Percentiles rank a stretch among this genome's conserved stretches.
Conservation (phyloP, 2,797 vertebrate species). For the Squalus acanthias region DNA sequence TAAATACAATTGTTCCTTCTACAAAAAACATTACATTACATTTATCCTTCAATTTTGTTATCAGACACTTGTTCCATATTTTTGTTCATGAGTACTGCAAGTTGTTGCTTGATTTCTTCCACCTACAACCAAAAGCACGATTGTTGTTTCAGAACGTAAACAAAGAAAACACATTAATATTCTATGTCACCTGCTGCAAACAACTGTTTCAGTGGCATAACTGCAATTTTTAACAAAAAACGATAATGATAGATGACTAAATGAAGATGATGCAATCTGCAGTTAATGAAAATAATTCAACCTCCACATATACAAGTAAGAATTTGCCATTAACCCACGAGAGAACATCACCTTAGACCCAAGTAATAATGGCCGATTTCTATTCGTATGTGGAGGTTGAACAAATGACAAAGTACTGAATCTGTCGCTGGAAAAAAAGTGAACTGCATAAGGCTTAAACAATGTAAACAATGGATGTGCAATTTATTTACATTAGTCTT, state of each 20-base stretch:
- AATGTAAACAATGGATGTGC: not conserved
- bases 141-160: not conserved
- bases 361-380: not conserved
- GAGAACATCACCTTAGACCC: not conserved
- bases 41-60: slow-evolving; percentile 6
- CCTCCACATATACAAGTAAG: not conserved
- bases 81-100: slow-evolving; percentile 27
- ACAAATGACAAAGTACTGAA: not conserved
- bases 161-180: not conserved
- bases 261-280: not conserved
- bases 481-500: not conserved
- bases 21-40: not conserved
- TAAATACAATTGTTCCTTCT: not conserved
- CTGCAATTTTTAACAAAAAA: not conserved
- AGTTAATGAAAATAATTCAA: not conserved
- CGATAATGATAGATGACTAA: not conserved
- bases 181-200: not conserved
- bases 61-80: not conserved
- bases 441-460: not conserved
- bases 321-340: not conserved
- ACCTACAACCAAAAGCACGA: slow-evolving; percentile 12
- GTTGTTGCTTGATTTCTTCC: slow-evolving; percentile 37
- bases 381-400: not conserved
- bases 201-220: not conserved
- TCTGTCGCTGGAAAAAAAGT: not conserved